Conservation (phyloP, 2,888 invertebrate genomes). For the Schizotus pectinicornis region DNA sequence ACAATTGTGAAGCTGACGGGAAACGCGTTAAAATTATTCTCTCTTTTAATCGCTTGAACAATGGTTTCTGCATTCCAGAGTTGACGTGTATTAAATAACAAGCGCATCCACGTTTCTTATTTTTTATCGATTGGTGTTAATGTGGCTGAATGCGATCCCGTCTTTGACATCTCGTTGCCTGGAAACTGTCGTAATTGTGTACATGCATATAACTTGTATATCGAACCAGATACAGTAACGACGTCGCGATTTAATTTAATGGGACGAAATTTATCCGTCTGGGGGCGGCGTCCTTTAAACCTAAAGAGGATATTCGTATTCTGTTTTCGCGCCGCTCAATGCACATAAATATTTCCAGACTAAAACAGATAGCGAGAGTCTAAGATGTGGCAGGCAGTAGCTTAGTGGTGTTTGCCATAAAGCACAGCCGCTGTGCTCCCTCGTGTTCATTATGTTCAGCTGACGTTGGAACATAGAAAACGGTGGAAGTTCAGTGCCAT, state of each 20-base stretch:
- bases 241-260: conserved; percentile 13
- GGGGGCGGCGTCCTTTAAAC: conserved; percentile 6
- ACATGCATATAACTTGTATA: too few relatives aligned
- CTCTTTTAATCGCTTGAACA: too few relatives aligned
- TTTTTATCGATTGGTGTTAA: too few relatives aligned
- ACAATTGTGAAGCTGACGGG: too few relatives aligned
- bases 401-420: conserved; percentile 42
- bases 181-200: too few relatives aligned
- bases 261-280: conserved; percentile 7
- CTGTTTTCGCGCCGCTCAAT: conserved; percentile 34
- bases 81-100: too few relatives aligned
- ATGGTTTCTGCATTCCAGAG: too few relatives aligned
- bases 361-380: conserved; percentile 23
- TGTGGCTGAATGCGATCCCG: too few relatives aligned
- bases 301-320: conserved; percentile 44
- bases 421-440: conserved; percentile 39
- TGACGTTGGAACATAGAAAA: conserved; percentile 29
- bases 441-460: conserved; percentile 43
- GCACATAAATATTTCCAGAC: conserved; percentile 43
- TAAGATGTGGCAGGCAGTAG: conserved; percentile 33
- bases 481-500: conserved; percentile 12
- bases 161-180: too few relatives aligned
- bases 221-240: too few relatives aligned
- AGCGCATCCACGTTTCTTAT: too few relatives aligned
- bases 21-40: too few relatives aligned